Conservation (phyloP, 2,888 invertebrate genomes). For the Aporophyla lueneburgensis region DNA sequence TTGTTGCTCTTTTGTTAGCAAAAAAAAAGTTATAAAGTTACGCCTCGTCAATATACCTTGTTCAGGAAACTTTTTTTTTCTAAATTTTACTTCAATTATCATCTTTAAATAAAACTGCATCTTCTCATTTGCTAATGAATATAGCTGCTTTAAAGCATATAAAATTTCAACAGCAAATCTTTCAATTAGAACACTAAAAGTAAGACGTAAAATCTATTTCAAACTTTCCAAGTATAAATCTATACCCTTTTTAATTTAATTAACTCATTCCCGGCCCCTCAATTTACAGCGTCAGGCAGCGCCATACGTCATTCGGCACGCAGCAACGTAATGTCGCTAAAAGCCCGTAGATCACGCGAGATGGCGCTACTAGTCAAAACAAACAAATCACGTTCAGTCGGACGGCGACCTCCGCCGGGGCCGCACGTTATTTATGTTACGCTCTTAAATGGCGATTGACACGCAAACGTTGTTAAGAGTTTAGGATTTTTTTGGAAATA, state of each 20-base stretch:
- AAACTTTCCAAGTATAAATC: conserved; percentile 41
- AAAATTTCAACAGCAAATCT: background rate
- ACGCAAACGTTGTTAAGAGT: conserved; percentile 66
- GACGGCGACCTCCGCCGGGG: conserved; percentile 67
- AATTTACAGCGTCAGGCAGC: conserved; percentile 54
- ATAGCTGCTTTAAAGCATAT: background rate
- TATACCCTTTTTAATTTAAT: conserved; percentile 65
- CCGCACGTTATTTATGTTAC: conserved; percentile 71
- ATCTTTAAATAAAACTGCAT: background rate
- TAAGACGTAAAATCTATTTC: conserved; percentile 21
- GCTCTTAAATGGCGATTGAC: conserved; percentile 66
- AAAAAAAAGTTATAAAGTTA: background rate
- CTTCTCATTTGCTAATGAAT: background rate
- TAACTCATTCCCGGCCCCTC: conserved; percentile 63
- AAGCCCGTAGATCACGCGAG: conserved; percentile 80
- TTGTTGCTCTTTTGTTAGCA: background rate
- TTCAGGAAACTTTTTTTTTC: background rate
- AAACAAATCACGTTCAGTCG: conserved; percentile 80
- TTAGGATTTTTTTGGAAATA: conserved; percentile 44
- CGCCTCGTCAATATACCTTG: background rate
- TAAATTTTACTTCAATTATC: background rate
- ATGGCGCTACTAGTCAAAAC: conserved; percentile 80
- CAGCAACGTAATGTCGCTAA: conserved; percentile 67
- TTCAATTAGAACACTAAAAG: conserved; percentile 12
- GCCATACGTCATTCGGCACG: conserved; percentile 66